Conservation (phyloP, 2,113 vertebrate species). For the Entomyzon cyanotis region DNA sequence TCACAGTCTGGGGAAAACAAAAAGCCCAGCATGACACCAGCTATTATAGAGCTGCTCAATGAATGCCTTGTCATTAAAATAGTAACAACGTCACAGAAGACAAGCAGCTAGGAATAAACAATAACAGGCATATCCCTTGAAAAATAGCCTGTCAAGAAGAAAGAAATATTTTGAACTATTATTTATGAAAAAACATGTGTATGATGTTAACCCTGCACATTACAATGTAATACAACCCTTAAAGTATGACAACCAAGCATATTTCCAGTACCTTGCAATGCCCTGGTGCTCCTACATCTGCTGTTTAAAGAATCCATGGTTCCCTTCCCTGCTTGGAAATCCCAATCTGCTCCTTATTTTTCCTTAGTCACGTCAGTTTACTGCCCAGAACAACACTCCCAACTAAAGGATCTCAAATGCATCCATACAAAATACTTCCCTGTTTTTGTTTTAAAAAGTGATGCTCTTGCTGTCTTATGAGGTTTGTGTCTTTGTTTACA, state of each 20-base stretch:
- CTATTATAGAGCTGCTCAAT: background rate
- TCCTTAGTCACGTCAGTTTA: background rate
- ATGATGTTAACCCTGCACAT: background rate
- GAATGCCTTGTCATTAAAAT: background rate
- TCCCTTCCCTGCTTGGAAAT: background rate
- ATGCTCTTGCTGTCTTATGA: background rate
- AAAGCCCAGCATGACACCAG: background rate
- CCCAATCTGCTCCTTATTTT: background rate
- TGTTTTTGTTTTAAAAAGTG: background rate
- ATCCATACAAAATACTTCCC: fast-evolving
- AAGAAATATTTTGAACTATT: background rate
- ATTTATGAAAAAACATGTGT: background rate
- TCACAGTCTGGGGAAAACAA: background rate
- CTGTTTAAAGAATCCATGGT: background rate
- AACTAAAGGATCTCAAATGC: background rate
- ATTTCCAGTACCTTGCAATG: background rate
- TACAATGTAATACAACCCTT: background rate
- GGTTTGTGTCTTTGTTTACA: background rate
- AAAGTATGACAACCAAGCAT: fast-evolving
- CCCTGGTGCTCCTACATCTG: background rate
- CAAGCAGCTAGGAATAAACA: background rate
- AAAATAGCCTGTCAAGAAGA: background rate
- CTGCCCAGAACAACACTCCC: background rate
- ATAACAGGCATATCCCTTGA: background rate
- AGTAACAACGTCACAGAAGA: background rate